These are phyloP conservation scores for Tribolium freemani DNA, from an alignment of 2,888 invertebrate species.

Conservation along the genomic window DNA sequence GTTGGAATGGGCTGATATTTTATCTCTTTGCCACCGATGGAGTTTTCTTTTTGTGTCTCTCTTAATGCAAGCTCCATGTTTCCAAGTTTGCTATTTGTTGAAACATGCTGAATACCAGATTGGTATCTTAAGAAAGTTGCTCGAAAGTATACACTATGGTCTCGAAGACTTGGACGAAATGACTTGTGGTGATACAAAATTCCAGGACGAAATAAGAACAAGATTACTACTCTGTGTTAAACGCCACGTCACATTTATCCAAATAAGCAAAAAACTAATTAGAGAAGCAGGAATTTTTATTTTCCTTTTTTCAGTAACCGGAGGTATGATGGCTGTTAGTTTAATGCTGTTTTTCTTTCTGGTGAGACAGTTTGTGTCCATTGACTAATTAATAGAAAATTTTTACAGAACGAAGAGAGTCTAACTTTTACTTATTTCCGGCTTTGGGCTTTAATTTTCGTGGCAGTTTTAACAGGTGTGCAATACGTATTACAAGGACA, in stretches of 20 bases:
- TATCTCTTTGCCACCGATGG: neutral
- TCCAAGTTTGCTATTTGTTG: neutral
- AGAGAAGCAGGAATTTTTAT: neutral
- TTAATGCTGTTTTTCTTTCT: neutral
- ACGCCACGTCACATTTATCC: neutral
- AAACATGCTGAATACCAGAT: neutral
- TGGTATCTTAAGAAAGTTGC: neutral
- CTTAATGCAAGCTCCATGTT: slow-evolving; percentile 4
- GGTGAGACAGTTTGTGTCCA: neutral
- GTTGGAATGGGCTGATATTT: neutral
- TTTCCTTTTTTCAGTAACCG: neutral
- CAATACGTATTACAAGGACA: neutral
- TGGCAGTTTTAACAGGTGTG: neutral
- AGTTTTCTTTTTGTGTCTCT: neutral
- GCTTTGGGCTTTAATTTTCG: neutral
- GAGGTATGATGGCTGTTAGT: neutral
- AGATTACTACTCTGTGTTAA: neutral
- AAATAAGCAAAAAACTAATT: too few species aligned
- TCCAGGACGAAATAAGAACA: neutral
- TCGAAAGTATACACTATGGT: neutral
- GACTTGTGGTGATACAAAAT: too few species aligned
- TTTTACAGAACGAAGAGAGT: too few species aligned
- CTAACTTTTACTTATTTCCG: neutral
- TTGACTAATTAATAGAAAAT: too few species aligned
- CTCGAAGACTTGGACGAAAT: neutral